A percentile compares a stretch with the other conserved stretches of the same genome.
Conservation (phyloP, 2,113 vertebrate genomes). For the Cettia cetti region DNA sequence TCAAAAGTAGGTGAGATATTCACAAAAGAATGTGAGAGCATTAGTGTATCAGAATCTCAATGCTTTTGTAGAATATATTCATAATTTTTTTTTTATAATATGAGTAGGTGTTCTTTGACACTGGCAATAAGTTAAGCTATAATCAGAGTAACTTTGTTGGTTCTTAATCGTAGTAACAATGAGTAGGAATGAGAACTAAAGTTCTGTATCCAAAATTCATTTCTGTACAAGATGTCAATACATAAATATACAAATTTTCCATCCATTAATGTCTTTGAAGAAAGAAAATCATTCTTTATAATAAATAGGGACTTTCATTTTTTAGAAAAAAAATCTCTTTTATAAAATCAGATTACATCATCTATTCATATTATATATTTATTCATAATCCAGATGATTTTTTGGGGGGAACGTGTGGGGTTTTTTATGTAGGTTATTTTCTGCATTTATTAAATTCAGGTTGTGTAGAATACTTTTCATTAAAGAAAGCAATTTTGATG, state of each 20-base stretch:
- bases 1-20: background rate
- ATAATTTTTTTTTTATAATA: background rate
- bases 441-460: background rate
- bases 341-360: background rate
- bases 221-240: background rate
- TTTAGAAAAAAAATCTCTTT: background rate
- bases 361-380: background rate
- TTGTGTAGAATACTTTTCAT: background rate
- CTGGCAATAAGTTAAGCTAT: background rate
- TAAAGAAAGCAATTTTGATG: background rate
- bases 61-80: background rate
- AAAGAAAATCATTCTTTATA: background rate
- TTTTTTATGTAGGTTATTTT: background rate
- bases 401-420: rapidly evolving
- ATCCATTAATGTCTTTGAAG: background rate
- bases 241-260: background rate
- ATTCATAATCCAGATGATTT: background rate
- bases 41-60: background rate
- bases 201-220: background rate
- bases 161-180: background rate
- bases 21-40: background rate
- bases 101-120: background rate
- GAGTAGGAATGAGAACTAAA: background rate
- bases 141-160: background rate
- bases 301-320: background rate